Percentiles rank a stretch among this genome's conserved stretches.
phyloP scores from a whole-genome alignment of 2,113 vertebrate genomes.

The Centropristis striata region DNA sequence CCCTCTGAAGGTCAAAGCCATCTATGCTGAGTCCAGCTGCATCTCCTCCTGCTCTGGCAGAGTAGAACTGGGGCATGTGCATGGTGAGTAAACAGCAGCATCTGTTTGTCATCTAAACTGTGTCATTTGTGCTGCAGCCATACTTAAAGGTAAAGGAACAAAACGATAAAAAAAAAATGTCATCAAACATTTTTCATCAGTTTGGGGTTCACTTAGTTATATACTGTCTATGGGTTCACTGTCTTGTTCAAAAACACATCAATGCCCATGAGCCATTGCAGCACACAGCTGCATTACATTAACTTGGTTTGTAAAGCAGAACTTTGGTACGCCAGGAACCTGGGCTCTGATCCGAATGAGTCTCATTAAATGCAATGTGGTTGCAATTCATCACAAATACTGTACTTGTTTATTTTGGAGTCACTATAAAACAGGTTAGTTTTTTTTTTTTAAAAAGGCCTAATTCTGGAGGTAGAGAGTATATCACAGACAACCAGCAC shows the following conservation, averaged over 20 bases:
- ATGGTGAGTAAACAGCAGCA: constrained; percentile 88
- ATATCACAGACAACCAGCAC: neutral
- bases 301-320: neutral
- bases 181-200: too few relatives aligned
- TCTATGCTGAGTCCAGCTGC: constrained; percentile 91
- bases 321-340: constrained; percentile 20
- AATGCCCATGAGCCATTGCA: neutral
- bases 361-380: constrained; percentile 33
- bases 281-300: constrained; percentile 35
- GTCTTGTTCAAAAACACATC: neutral
- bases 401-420: constrained; percentile 14
- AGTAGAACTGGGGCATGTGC: constrained; percentile 91
- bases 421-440: neutral
- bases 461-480: neutral
- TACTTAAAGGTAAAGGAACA: neutral
- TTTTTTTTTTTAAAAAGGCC: constrained; percentile 6
- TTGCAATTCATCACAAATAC: constrained; percentile 29
- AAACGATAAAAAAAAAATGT: too few relatives aligned
- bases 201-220: too few relatives aligned
- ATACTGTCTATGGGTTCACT: too few relatives aligned
- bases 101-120: neutral
- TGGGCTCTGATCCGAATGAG: neutral
- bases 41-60: constrained; percentile 89
- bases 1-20: constrained; percentile 90
- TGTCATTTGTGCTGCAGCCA: neutral